A percentile compares a stretch with the other conserved stretches of the same genome.
These are phyloP conservation scores for Ateles fusciceps DNA, from an alignment of 2,797 vertebrate genomes.

Conservation along the genomic window DNA sequence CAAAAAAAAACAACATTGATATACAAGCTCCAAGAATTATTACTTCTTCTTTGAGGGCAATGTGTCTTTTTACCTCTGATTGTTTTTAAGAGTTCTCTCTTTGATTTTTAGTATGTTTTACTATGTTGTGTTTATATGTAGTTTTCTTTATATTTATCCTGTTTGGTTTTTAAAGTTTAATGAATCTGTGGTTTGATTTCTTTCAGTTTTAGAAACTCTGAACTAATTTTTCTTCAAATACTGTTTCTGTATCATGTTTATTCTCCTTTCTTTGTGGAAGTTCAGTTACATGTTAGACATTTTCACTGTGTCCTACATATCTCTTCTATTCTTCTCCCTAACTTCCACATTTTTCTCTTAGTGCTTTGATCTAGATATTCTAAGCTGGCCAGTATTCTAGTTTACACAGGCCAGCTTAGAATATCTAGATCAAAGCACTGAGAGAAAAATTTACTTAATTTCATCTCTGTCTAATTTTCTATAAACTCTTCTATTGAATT, in stretches of 20 bases:
- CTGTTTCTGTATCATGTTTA: neutral
- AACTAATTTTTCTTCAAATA: neutral
- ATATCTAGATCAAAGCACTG: too few species aligned
- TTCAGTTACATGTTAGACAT: neutral
- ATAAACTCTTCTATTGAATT: neutral
- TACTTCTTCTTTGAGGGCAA: neutral
- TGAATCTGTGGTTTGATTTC: conserved; percentile 17
- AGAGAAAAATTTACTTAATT: neutral
- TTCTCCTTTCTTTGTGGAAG: neutral
- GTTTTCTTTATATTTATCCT: conserved; percentile 5
- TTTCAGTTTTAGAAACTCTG: conserved; percentile 13
- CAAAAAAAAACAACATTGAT: neutral
- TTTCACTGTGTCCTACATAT: neutral
- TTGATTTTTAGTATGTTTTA: neutral
- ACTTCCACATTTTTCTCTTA: neutral
- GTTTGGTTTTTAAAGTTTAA: neutral
- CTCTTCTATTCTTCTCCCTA: neutral
- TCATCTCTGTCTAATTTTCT: neutral
- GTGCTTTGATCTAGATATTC: neutral
- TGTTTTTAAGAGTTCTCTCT: neutral
- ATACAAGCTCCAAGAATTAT: neutral
- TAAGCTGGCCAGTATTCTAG: neutral
- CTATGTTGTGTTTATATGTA: neutral
- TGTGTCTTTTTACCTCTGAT: neutral
- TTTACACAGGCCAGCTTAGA: neutral